Base-by-base conservation (phyloP, 2,888 invertebrate genomes). In the Meiosimyza platycephala region DNA sequence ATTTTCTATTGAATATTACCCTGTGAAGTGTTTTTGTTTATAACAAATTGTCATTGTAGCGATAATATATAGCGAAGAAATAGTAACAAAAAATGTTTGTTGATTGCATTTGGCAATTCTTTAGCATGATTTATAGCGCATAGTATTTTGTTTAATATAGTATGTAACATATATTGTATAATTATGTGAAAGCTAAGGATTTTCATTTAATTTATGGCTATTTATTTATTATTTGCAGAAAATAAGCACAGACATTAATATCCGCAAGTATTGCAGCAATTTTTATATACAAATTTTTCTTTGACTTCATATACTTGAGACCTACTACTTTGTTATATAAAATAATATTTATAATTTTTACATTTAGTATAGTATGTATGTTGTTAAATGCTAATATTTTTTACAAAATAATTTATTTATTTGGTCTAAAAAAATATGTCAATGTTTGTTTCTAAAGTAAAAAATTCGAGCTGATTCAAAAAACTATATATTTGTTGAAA, bases 261-360 rank as follows among this genome's bases (percentile, higher is more conserved):
- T 84, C 83, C 83, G 82, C 84, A 83, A 85, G 84, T 84, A 81
- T 78, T 80, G 80, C 85, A 84, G 84, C 80, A 81, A 80, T 79
- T 75, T 78, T 64, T 80, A 81, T 84, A 74, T 84, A 79, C 84
- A 84, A 75, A 80, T 72, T 76, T 78, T 22, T 72, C 70, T 62
- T 79, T 80, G 80, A 80, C 81, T 78, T 81, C 79, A 81, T 80
- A 82, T 81, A 82, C 81, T 81, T 85, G 84, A 80, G 79, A 81
- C 81, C 78, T 78, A 78, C 79, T 81, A 78, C 79, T 78, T 60
- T 68, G 16, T 40, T 40, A 40, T 40, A 40, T 40, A 40, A 64
- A 13, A 22, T 64, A 48, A 64, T 64, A 18, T 18, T 15, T 40
- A 18, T 67, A 13, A 47, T 18, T 57, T 50, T 60, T 16, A 51